phyloP scores from a whole-genome alignment of 2,888 invertebrate species.

The Idaea straminata region DNA sequence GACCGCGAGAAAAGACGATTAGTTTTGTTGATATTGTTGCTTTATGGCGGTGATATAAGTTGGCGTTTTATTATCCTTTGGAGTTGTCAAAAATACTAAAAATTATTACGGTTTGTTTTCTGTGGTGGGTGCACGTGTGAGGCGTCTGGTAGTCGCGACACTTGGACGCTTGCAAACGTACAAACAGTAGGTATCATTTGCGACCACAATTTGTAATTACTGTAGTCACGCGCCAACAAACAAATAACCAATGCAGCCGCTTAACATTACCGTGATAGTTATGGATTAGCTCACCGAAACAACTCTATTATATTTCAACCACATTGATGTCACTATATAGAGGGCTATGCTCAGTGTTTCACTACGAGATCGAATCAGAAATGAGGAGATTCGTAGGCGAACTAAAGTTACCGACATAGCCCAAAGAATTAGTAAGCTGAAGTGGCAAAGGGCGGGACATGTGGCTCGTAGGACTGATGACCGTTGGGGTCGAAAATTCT shows the following conservation, averaged over 20 bases:
- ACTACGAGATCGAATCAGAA: too few relatives aligned
- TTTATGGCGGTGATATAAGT: conserved; percentile 34
- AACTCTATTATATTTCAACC: conserved; percentile 49
- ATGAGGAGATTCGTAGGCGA: too few relatives aligned
- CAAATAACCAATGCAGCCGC: conserved; percentile 49
- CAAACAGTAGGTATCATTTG: conserved; percentile 38
- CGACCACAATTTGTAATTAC: conserved; percentile 52
- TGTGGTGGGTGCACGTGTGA: neutral
- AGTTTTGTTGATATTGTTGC: conserved; percentile 23
- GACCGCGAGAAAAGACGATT: conserved; percentile 37
- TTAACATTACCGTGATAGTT: conserved; percentile 55
- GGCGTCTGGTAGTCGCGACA: conserved; percentile 14
- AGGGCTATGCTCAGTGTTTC: too few relatives aligned
- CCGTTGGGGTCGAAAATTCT: too few relatives aligned
- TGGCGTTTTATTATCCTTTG: conserved; percentile 6
- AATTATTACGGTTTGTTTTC: neutral
- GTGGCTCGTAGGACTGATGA: too few relatives aligned
- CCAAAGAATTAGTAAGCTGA: too few relatives aligned
- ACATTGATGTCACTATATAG: conserved; percentile 48
- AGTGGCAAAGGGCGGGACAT: too few relatives aligned
- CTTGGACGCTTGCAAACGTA: conserved; percentile 32
- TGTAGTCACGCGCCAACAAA: conserved; percentile 48
- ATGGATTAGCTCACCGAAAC: conserved; percentile 56
- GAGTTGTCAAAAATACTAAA: neutral
- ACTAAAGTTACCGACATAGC: too few relatives aligned